Conservation (phyloP, 2,113 vertebrate genomes). For the Struthio camelus region DNA sequence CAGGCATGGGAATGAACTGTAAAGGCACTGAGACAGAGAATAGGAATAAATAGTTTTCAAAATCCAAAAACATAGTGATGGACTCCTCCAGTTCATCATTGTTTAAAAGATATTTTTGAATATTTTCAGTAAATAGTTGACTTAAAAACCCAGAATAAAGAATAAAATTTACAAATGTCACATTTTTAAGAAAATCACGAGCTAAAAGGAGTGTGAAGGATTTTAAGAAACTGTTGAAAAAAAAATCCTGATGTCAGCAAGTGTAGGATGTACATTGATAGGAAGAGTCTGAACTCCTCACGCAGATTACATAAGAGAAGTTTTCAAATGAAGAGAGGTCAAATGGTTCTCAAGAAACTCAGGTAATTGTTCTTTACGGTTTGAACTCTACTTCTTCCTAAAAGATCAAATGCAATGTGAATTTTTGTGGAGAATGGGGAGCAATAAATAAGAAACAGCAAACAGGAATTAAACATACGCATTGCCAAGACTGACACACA, state of each 20-base stretch:
- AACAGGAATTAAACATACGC: neutral
- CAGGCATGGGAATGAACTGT: neutral
- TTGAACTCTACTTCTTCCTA: neutral
- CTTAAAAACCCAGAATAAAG: neutral
- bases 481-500: neutral
- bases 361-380: neutral
- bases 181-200: neutral
- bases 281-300: neutral
- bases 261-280: neutral
- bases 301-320: neutral
- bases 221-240: neutral
- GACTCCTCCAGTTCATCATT: neutral
- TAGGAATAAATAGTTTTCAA: neutral
- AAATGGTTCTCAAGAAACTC: neutral
- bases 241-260: neutral
- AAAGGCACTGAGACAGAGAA: neutral
- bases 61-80: neutral
- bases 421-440: neutral
- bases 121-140: neutral
- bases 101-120: neutral
- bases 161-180: neutral
- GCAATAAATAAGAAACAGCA: neutral
- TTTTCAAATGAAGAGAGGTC: neutral
- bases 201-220: neutral
- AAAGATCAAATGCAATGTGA: neutral